A percentile compares a stretch with the other conserved stretches of the same genome.
phyloP scores from a whole-genome alignment of 1,140 invertebrate genomes.

The Whitmania pigra region DNA sequence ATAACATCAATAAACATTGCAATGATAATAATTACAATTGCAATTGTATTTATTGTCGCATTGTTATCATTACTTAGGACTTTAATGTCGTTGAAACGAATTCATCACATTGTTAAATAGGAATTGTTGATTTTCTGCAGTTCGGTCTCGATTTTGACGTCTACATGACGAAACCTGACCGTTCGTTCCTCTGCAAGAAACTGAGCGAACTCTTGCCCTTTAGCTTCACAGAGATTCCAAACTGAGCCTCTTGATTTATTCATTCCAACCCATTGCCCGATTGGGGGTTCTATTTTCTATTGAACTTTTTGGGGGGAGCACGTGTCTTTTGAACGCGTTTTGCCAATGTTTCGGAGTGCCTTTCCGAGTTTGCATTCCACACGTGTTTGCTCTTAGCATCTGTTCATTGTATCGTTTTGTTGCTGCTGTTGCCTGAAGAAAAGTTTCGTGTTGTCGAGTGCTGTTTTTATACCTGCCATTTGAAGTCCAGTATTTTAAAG shows the following conservation, averaged over 20 bases:
- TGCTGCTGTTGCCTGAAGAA: too few species aligned
- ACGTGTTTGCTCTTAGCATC: not conserved
- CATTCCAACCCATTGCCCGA: not conserved
- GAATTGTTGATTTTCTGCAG: conserved; percentile 26
- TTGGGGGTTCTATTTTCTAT: not conserved
- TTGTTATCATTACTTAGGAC: not conserved
- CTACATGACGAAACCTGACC: conserved; percentile 48
- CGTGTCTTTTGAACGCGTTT: not conserved
- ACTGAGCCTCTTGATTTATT: not conserved
- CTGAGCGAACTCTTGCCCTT: conserved; percentile 25
- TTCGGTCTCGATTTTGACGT: conserved; percentile 33
- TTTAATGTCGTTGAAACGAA: not conserved
- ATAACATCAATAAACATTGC: not conserved
- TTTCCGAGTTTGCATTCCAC: not conserved
- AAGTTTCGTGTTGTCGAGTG: not conserved
- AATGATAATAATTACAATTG: not conserved
- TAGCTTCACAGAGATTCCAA: not conserved
- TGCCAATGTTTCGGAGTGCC: not conserved
- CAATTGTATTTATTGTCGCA: not conserved
- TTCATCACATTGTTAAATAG: not conserved
- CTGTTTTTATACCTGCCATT: not conserved
- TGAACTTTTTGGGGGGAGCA: too few species aligned
- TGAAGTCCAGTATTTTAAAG: not conserved
- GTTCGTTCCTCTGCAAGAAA: conserved; percentile 35
- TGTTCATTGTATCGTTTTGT: not conserved